Base-by-base conservation (phyloP, 1,140 invertebrate genomes). In the Microplitis demolitor region DNA sequence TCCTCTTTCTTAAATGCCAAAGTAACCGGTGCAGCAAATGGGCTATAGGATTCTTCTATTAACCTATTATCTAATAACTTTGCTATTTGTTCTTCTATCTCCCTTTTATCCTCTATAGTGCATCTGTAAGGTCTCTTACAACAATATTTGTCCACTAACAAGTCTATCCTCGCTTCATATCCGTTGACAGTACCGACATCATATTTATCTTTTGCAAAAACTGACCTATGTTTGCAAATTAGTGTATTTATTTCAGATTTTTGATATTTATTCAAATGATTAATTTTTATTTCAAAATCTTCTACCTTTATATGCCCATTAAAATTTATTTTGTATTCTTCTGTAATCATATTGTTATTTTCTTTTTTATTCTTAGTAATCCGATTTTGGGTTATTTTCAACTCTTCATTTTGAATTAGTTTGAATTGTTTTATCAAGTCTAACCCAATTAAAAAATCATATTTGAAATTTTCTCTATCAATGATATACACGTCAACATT, bases 1-100 rank as follows among this genome's bases (percentile, higher is more conserved):
- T 81, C 80, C 51, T 80, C 78, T 77, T 77, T 82, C 77, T 84
- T 84, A 71, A 66, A 82, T 31, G 76, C 79, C 31, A 82, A 69
- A 24, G 79, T 81, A 50, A 79, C 78, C 50, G 79, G 80, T 35
- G 79, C 74, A 13, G 80, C 78, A 72, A 78, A 82, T 60, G 80
- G 78, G 33, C 76, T 79, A 14, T 75, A 74, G 61, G 80, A 82
- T 74, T 82, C 78, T 72, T 82, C 79, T 54, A 82, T 82, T 71
- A 81, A 60, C 33, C 74, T 74, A 62, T 66, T 71, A 35, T 79
- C 60, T 64, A 82, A 58, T 71, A 82, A 76, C 74, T 78, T 74
- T 61, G 74, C 34, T 60, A 83, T 74, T 73, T 82, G 80, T 13
- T 72, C 13, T 74, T 81, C 79, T 67, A 82, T 83, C 66, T 82